These are phyloP conservation scores for Centrocercus urophasianus DNA, from an alignment of 2,113 vertebrate genomes.

Conservation along the genomic window DNA sequence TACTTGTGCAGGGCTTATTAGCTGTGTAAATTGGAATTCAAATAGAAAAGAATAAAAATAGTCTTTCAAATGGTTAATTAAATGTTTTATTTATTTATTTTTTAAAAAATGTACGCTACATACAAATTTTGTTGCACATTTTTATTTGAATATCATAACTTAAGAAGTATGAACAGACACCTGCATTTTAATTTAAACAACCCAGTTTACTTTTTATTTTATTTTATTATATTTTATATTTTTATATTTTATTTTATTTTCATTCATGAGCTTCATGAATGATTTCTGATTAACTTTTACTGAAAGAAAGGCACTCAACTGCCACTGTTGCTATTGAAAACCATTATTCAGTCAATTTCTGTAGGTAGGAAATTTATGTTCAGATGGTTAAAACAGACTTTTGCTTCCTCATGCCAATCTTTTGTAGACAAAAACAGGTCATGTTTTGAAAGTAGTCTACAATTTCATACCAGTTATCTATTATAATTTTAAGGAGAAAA, in stretches of 20 bases:
- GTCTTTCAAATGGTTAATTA: not conserved
- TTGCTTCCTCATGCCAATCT: not conserved
- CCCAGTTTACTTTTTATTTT: not conserved
- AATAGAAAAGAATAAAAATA: not conserved
- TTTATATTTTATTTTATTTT: no score
- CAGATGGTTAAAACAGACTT: accelerated
- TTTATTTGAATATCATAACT: not conserved
- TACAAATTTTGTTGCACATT: not conserved
- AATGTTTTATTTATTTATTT: not conserved
- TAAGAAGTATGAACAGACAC: not conserved
- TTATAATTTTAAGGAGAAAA: not conserved
- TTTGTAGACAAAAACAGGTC: not conserved
- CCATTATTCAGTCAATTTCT: not conserved
- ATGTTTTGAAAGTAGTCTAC: not conserved
- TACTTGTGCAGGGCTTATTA: not conserved
- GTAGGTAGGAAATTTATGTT: not conserved
- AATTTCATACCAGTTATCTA: not conserved
- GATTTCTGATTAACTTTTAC: not conserved
- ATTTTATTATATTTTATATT: no score
- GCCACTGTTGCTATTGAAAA: not conserved
- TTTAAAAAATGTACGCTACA: not conserved
- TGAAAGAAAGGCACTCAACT: not conserved
- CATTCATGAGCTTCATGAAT: not conserved
- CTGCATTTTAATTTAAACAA: not conserved
- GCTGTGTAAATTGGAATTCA: not conserved